Evolutionary conservation across 2,113 vertebrate genomes (phyloP).

Genomic region (Anas platyrhynchos): DNA sequence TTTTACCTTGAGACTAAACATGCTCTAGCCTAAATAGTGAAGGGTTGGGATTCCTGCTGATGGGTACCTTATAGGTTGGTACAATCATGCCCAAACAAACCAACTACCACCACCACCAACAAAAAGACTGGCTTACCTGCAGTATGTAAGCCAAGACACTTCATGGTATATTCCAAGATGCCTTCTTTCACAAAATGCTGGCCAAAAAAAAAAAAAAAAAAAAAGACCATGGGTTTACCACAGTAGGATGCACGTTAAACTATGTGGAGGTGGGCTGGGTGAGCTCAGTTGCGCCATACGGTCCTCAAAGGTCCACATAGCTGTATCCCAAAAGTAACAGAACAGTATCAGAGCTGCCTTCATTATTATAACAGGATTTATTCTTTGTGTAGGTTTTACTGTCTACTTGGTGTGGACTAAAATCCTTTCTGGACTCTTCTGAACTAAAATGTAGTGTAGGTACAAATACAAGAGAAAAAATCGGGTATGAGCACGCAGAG

Average conservation of each 20-base stretch:
- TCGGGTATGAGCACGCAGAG: background rate
- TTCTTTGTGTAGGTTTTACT: background rate
- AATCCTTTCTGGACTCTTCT: background rate
- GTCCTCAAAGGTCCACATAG: background rate
- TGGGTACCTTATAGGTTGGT: background rate
- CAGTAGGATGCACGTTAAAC: accelerated
- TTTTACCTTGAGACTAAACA: background rate
- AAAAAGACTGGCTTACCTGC: background rate
- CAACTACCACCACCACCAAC: background rate
- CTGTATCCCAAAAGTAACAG: background rate
- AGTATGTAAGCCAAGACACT: background rate
- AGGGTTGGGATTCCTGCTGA: background rate
- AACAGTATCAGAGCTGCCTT: background rate
- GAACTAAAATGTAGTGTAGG: background rate
- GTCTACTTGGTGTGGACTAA: background rate
- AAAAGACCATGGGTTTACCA: background rate
- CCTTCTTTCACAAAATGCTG: background rate
- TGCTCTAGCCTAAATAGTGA: background rate
- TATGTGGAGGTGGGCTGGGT: background rate
- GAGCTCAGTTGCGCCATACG: background rate
- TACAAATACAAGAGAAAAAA: background rate
- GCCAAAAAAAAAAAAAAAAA: background rate
- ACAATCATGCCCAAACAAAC: background rate
- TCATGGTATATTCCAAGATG: background rate
- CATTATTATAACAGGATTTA: background rate